Evolutionary conservation across 2,113 vertebrate genomes (phyloP), one percentile per base, ranked within the genome.

Genomic region (Etia nguti): DNA sequence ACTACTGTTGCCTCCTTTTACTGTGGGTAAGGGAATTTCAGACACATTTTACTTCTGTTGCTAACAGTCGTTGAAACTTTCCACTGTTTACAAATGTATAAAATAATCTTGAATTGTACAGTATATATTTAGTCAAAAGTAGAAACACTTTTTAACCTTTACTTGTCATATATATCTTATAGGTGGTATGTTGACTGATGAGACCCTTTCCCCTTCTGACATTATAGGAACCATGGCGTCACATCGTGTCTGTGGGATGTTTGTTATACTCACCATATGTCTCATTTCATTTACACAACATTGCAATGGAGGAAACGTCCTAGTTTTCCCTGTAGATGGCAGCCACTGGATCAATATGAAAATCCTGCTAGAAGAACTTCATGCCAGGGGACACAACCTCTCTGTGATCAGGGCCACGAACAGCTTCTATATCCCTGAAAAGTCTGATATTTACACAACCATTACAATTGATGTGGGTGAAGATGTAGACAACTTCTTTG

Each of bases 321-420:
- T 96, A 41, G 94, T 96, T 20, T 95, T 92, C 55, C 95, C 96
- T 7, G 4, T 95, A 2, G 96, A 96, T 3, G 96, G 96, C 7
- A 96, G 95, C 68, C 96, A 96, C 75, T 96, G 95, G 96, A 57
- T 96, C 62, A 96, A 96, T 83, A 96, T 96, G 94, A 95, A 95
- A 75, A 79, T 96, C 5, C 59, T 96, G 50, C 65, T 96, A 20
- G 94, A 95, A 88, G 95, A 95, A 22, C 92, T 96, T 65, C 94
- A 96, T 41, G 90, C 57, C 55, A 94, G 84, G 24, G 97, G 96
- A 10, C 97, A 98, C 1, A 94, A 83, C 10, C 90, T 97, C 54
- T 97, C 96, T 0, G 94, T 97, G 10, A 88, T 96, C 90, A 84
- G 96, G 62, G 20, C 57, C 4, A n/a, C 96, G 41, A 95, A 41